Percentiles rank a stretch among this genome's conserved stretches.
These are phyloP conservation scores for Macrostomum lignano DNA, from an alignment of 1,140 invertebrate species.

Conservation along the genomic window DNA sequence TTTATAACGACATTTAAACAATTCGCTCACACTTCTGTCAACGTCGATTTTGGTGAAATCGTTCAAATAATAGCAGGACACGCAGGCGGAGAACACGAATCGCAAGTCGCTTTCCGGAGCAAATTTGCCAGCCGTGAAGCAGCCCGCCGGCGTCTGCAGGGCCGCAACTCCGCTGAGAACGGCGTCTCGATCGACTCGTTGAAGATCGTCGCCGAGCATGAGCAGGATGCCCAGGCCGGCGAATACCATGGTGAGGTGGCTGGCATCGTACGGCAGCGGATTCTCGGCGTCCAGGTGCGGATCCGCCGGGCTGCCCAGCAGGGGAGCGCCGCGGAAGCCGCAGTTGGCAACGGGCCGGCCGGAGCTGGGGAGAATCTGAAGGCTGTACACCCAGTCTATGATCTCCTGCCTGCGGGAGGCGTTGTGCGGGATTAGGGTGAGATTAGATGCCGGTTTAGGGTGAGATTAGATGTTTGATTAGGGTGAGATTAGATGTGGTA, in stretches of 20 bases:
- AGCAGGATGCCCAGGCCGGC: conserved; percentile 53
- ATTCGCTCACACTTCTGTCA: no score
- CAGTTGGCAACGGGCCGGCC: not conserved
- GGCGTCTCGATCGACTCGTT: conserved; percentile 43
- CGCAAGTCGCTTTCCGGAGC: conserved; percentile 2
- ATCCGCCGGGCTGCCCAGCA: conserved; percentile 6
- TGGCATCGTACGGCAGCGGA: conserved; percentile 15
- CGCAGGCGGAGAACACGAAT: conserved; percentile 5
- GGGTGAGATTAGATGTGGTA: no score
- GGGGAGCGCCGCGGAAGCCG: not conserved
- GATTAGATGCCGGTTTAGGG: no score
- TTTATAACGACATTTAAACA: no score
- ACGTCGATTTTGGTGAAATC: conserved; percentile 5
- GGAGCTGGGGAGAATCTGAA: conserved; percentile 39
- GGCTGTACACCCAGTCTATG: conserved; percentile 59
- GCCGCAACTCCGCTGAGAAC: conserved; percentile 39
- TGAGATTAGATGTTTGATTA: no score
- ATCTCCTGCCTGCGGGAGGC: no score
- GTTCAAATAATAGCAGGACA: conserved; percentile 1
- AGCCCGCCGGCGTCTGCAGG: conserved; percentile 28
- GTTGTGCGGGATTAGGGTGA: no score
- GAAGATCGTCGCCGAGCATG: conserved; percentile 66
- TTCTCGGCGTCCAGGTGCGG: conserved; percentile 9
- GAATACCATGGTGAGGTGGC: conserved; percentile 60
- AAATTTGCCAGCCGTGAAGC: conserved; percentile 32